phyloP scores from a whole-genome alignment of 2,113 vertebrate species.

The Anthoscopus minutus region DNA sequence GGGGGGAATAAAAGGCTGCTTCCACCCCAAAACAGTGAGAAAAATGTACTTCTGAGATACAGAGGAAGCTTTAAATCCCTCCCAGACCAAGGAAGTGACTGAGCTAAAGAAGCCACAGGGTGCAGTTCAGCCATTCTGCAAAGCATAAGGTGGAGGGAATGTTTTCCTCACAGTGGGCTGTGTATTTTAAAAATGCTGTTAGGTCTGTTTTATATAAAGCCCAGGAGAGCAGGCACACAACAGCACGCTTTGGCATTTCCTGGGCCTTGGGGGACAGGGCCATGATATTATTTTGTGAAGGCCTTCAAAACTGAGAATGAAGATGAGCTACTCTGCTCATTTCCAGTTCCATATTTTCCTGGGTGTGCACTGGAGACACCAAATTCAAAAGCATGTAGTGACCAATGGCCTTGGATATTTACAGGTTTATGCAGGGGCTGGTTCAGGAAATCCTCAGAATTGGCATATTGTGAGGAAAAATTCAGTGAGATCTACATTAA shows the following conservation, averaged over 20 bases:
- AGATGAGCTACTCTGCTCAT: not conserved
- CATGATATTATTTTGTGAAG: not conserved
- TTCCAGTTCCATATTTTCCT: not conserved
- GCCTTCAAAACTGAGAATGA: not conserved
- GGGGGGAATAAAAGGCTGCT: not conserved
- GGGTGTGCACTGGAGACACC: not conserved
- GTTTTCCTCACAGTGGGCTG: not conserved
- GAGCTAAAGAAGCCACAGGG: accelerated
- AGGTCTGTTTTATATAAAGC: not conserved
- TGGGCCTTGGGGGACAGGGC: not conserved
- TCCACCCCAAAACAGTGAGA: not conserved
- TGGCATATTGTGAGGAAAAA: not conserved
- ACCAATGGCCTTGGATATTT: not conserved
- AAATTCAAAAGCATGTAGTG: not conserved
- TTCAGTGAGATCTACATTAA: not conserved
- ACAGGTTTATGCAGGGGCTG: not conserved
- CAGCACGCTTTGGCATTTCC: not conserved
- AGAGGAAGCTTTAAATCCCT: not conserved
- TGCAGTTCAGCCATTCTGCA: not conserved
- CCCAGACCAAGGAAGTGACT: accelerated
- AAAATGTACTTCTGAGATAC: not conserved
- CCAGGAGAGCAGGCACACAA: accelerated
- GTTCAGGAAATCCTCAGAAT: not conserved
- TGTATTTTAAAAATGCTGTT: not conserved
- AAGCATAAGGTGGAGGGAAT: not conserved